These are phyloP conservation scores for Phrynocephalus forsythii DNA, from an alignment of 2,797 vertebrate species.

Conservation along the genomic window DNA sequence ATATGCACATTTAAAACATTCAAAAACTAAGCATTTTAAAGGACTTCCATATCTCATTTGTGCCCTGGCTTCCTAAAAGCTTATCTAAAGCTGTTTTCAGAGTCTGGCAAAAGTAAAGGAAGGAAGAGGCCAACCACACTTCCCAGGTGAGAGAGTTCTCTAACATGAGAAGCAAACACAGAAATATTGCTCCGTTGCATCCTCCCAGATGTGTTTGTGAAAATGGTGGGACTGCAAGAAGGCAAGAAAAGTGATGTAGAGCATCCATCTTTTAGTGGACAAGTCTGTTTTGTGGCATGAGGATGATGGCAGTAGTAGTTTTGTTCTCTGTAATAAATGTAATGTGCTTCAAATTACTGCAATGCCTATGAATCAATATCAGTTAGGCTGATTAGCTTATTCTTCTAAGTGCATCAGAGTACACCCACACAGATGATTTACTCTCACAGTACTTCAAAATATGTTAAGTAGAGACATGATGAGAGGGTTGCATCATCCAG, in stretches of 20 bases:
- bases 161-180: no score
- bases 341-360: not conserved
- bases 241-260: not conserved
- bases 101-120: no score
- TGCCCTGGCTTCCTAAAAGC: no score
- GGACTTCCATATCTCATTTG: no score
- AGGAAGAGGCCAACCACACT: no score
- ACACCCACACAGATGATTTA: not conserved
- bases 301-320: not conserved
- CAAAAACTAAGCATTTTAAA: no score
- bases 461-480: not conserved
- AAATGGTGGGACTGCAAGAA: no score
- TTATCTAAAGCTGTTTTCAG: no score
- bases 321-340: not conserved
- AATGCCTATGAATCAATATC: not conserved
- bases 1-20: no score
- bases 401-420: not conserved
- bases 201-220: no score
- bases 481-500: not conserved
- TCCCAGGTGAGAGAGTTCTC: no score
- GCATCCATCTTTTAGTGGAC: not conserved
- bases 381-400: not conserved
- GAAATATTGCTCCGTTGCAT: no score
- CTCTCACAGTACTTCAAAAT: not conserved
- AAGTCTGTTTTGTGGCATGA: not conserved